A percentile compares a stretch with the other conserved stretches of the same genome.
Evolutionary conservation across 2,888 invertebrate species (phyloP).

Genomic region (Xylota segnis): DNA sequence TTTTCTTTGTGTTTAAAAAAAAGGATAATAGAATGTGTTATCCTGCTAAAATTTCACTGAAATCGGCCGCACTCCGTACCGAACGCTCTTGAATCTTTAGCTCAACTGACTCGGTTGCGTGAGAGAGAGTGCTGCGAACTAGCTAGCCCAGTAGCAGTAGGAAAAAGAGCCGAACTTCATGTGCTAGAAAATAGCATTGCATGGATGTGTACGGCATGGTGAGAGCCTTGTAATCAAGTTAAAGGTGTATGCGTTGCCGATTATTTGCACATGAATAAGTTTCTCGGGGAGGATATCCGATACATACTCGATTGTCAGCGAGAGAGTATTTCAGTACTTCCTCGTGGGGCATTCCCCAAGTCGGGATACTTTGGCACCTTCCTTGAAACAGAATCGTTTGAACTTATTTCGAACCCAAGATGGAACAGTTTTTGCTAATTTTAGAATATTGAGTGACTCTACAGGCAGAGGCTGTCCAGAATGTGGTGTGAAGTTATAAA

Average conservation of each 20-base stretch:
- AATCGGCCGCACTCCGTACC: slow-evolving; percentile 78
- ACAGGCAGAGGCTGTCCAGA: not conserved
- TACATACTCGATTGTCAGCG: slow-evolving; percentile 20
- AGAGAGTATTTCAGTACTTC: not conserved
- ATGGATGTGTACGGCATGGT: slow-evolving; percentile 33
- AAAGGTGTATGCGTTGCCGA: slow-evolving; percentile 64
- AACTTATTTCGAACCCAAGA: not conserved
- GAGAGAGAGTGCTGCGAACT: slow-evolving; percentile 71
- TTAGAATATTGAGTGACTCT: not conserved
- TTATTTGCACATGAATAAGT: slow-evolving; percentile 71
- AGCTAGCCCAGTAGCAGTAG: slow-evolving; percentile 70
- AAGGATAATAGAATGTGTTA: slow-evolving; percentile 38
- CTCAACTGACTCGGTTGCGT: slow-evolving; percentile 82
- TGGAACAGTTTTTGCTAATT: not conserved
- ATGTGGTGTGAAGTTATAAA: not conserved
- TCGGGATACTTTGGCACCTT: not conserved
- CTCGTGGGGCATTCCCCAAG: slow-evolving; percentile 10
- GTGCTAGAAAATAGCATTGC: slow-evolving; percentile 59
- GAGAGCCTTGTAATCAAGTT: slow-evolving; percentile 59
- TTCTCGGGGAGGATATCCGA: slow-evolving; percentile 27
- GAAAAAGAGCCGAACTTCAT: slow-evolving; percentile 79
- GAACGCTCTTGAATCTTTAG: slow-evolving; percentile 83
- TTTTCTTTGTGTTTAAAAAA: slow-evolving; percentile 29
- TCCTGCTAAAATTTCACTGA: slow-evolving; percentile 60
- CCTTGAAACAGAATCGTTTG: not conserved